Evolutionary conservation across 2,797 vertebrate species (phyloP), one percentile per base, ranked within the genome.

Genomic region (Steatocranus sp.): DNA sequence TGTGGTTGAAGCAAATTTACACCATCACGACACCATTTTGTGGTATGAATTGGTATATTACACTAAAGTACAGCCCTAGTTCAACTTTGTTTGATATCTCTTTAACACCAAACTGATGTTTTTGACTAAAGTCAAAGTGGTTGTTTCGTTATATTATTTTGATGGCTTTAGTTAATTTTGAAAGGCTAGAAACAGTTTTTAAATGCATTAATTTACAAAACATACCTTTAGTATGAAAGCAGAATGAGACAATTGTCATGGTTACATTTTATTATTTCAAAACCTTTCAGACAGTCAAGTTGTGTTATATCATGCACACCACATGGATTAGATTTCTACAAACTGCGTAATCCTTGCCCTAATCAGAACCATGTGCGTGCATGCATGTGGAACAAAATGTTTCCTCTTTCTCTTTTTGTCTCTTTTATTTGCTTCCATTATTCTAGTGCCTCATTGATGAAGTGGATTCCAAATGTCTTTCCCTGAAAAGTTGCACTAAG

Each of bases 341-440:
- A 17, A 68, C 63, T 43, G 14, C 6, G 0, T 43, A 25, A 23
- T 30, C 63, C 1, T 6, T 7, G 18, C 10, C 1, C 63, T 41
- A 41, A 25, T 43, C 36, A 68, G 20, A 17, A 43, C 63, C 36
- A 46, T 46, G 63, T 43, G 43, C 6, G 5, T 49, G 27, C 20
- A 25, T 87, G 23, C 23, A 18, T 87, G 78, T 70, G 66, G 12
- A 46, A 79, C 61, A 75, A 80, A 80, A 36, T 54, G 5, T 27
- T 20, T 75, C 27, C 5, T 73, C 34, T 61, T 54, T 79, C 78
- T 49, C 15, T 38, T 8, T 3, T 73, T 27, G 11, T 43, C n/a
- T 30, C 0, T 70, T 75, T 81, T 61, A 25, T 50, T 76, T 75
- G 9, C 38, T 51, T 78, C 78, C 89, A 86, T 91, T 82, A 88